Evolutionary conservation across 2,113 vertebrate species (phyloP).

Genomic region (Tauraco erythrolophus): DNA sequence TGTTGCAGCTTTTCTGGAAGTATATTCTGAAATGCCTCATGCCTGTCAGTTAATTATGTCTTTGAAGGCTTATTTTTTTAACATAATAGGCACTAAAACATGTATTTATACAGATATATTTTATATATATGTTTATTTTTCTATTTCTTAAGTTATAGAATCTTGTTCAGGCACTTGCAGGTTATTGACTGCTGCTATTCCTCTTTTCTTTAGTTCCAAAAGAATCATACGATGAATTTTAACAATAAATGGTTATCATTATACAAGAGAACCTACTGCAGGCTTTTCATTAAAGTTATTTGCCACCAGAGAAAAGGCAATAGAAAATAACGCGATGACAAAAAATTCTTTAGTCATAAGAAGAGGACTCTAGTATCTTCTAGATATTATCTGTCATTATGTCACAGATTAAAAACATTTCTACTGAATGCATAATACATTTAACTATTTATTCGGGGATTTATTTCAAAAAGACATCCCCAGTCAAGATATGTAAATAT

Average conservation of each 20-base stretch:
- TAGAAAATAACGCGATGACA: background rate
- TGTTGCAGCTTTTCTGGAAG: background rate
- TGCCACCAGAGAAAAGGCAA: background rate
- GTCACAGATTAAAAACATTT: background rate
- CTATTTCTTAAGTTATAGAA: background rate
- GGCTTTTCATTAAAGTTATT: background rate
- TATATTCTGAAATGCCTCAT: background rate
- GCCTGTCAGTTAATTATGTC: background rate
- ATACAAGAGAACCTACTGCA: background rate
- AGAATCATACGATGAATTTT: background rate
- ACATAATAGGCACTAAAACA: background rate
- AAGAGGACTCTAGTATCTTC: background rate
- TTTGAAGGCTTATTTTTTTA: background rate
- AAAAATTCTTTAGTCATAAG: background rate
- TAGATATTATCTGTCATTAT: background rate
- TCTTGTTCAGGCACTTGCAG: background rate
- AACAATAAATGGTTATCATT: background rate
- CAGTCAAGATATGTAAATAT: background rate
- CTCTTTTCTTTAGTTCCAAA: background rate
- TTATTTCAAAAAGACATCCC: background rate
- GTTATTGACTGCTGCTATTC: background rate
- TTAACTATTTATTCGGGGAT: background rate
- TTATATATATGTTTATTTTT: background rate
- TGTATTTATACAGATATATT: background rate
- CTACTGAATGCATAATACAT: background rate